Conservation (phyloP, 2,113 vertebrate genomes). For the Amphiprion ocellaris region DNA sequence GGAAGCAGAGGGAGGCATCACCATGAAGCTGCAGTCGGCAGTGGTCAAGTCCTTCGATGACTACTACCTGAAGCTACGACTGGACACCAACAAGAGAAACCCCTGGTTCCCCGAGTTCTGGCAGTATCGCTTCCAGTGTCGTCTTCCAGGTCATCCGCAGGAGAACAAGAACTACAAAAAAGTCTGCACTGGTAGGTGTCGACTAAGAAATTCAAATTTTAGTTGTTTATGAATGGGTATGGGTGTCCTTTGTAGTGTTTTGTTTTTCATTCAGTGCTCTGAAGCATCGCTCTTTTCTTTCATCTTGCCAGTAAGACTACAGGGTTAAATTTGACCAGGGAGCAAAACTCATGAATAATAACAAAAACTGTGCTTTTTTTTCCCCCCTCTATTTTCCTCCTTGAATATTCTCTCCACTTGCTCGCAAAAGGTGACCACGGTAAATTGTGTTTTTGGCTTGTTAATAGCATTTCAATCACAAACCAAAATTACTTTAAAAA, state of each 20-base stretch:
- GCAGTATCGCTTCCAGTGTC: constrained; percentile 98
- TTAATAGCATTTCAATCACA: constrained; percentile 22
- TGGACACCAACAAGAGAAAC: constrained; percentile 94
- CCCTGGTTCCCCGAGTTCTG: constrained; percentile 99
- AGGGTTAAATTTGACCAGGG: constrained; percentile 15
- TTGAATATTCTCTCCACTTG: constrained; percentile 58
- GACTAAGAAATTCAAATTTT: not conserved
- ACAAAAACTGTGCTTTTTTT: constrained; percentile 50
- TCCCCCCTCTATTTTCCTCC: constrained; percentile 33
- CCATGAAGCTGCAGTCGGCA: constrained; percentile 96
- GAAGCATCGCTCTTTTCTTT: not conserved
- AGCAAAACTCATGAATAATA: constrained; percentile 46
- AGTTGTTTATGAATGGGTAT: not conserved
- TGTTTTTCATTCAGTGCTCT: constrained; percentile 3
- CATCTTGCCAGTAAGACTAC: not conserved
- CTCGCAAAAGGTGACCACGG: constrained; percentile 77
- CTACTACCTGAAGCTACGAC: constrained; percentile 94
- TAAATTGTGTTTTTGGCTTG: constrained; percentile 68
- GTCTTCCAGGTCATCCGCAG: constrained; percentile 90
- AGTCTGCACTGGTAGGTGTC: constrained; percentile 92
- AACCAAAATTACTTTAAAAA: constrained; percentile 9
- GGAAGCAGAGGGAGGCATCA: constrained; percentile 97
- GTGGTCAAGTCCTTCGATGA: constrained; percentile 94
- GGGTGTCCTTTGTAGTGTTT: not conserved
- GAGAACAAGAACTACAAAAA: constrained; percentile 95